Evolutionary conservation across 2,888 invertebrate genomes (phyloP), one percentile per base, ranked within the genome.

Genomic region (Nephrocerus scutellatus): DNA sequence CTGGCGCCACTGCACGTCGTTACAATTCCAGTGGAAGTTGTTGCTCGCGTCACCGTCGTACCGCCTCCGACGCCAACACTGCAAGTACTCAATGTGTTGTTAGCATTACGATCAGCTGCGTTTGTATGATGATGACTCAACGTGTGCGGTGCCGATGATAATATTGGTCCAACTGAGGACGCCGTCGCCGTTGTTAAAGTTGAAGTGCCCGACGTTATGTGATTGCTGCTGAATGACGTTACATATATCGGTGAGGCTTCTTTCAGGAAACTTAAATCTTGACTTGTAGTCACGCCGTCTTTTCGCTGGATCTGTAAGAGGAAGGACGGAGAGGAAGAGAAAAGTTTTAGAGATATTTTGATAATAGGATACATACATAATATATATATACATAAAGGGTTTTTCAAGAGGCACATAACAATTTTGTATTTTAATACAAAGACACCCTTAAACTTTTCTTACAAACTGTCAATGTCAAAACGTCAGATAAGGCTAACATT

Each of bases 161-260:
- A 57, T 55, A 55, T 55, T 54, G 58, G 60, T 50, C 59, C 62
- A 47, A 60, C 61, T 35, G 61, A 60, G 43, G 60, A 57, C 34
- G 61, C 57, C 28, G 58, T 62, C 36, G 62, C 68, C 43, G 69
- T 71, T 59, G 71, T 71, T 65, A 67, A 69, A 58, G 72, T 73
- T 65, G 70, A 70, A 63, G 67, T 64, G 63, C 65, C 66, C 56
- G 71, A 66, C 56, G 72, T 69, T 64, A 72, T 60, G 63, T 72
- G 67, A 69, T 72, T 60, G 69, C 62, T 63, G 43, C 63, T 71
- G 54, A 82, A 79, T 50, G 84, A 84, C 47, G 85, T 86, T 51
- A 86, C 85, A 74, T 86, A 87, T 52, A 87, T 85, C 39, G 84
- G 82, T 40, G 84, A 82, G 62, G 81, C 82, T 62, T 82, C 84